Evolutionary conservation across 2,113 vertebrate species (phyloP).

Genomic region (Andinoacara biseriatus): DNA sequence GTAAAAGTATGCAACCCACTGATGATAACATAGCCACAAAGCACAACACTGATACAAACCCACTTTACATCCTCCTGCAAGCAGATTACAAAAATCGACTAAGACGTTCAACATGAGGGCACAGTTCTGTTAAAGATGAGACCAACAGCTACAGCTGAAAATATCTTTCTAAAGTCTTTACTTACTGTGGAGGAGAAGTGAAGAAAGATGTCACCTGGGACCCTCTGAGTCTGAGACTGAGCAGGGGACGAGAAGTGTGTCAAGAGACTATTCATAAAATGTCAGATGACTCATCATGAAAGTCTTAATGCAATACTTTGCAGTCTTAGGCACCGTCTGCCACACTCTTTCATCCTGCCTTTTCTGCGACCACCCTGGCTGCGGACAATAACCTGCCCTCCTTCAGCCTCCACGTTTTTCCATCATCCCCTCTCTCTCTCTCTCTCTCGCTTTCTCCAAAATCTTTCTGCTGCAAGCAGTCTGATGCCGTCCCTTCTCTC

Average conservation of each 20-base stretch:
- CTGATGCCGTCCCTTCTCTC: background rate
- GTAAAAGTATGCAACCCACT: background rate
- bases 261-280: constrained; percentile 51
- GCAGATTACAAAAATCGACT: background rate
- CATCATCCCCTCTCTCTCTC: constrained; percentile 9
- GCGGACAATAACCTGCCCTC: background rate
- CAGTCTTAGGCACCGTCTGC: background rate
- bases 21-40: background rate
- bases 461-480: background rate
- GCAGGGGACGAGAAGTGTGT: constrained; percentile 34
- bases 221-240: constrained; percentile 68
- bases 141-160: background rate
- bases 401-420: constrained; percentile 49
- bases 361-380: constrained; percentile 27
- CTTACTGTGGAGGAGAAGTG: constrained; percentile 53
- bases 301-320: background rate
- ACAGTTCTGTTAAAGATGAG: background rate
- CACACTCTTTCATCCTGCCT: background rate
- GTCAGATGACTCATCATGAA: constrained; percentile 61
- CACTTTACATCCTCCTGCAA: background rate
- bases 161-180: background rate
- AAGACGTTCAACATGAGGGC: background rate
- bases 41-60: background rate
- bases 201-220: constrained; percentile 38
- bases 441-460: constrained; percentile 46